These are phyloP conservation scores for Eptatretus burgeri DNA, from an alignment of 2,113 vertebrate genomes.

Conservation along the genomic window DNA sequence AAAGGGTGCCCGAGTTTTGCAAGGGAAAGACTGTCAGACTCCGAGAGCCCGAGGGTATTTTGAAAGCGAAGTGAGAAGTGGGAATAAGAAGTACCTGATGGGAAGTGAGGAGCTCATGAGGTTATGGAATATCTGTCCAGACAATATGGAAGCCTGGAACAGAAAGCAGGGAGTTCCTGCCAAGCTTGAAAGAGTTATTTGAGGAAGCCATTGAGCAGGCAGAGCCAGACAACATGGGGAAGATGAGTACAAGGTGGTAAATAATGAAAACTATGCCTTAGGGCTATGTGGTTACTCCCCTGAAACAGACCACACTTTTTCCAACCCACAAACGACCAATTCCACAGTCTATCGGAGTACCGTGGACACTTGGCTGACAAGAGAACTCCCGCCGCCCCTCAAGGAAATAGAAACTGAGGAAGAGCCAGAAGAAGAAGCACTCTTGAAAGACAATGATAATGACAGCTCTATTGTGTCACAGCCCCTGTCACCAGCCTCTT, in stretches of 20 bases:
- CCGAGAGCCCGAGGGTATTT: conserved; percentile 35
- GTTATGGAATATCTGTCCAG: conserved; percentile 77
- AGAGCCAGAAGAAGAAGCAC: conserved; percentile 61
- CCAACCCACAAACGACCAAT: conserved; percentile 87
- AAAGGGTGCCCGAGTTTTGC: conserved; percentile 93
- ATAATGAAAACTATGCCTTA: conserved; percentile 91
- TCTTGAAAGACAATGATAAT: no score
- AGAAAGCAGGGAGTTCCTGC: conserved; percentile 91
- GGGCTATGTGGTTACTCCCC: conserved; percentile 57
- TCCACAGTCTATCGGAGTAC: conserved; percentile 86
- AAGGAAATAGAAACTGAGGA: conserved; percentile 98
- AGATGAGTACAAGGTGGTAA: conserved; percentile 38
- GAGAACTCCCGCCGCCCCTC: conserved; percentile 80
- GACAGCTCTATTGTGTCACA: no score
- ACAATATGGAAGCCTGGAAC: conserved; percentile 96
- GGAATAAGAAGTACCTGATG: conserved; percentile 71
- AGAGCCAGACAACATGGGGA: conserved; percentile 83
- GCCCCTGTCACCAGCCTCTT: no score
- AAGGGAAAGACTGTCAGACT: conserved; percentile 59
- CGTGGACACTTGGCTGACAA: conserved; percentile 89
- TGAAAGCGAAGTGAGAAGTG: conserved; percentile 74
- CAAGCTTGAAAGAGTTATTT: conserved; percentile 77
- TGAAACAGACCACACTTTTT: conserved; percentile 91
- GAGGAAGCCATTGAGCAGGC: conserved; percentile 91
- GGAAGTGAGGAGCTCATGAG: conserved; percentile 83